Base-by-base conservation (phyloP, 2,888 invertebrate species). In the Nemapogon koenigi region DNA sequence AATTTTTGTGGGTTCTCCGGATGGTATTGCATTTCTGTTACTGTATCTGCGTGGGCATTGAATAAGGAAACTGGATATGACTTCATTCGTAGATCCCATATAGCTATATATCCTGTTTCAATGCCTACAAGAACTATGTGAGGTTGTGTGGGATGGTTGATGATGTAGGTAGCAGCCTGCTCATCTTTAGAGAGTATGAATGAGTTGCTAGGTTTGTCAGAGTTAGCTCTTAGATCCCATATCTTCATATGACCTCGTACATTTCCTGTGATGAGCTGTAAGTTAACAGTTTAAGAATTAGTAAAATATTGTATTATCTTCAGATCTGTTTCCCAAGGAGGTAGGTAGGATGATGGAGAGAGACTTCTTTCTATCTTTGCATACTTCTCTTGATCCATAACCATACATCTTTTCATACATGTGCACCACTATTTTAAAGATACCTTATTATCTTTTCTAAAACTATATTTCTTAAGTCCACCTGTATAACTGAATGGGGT, bases 61-160 rank as follows among this genome's bases (percentile, higher is more conserved):
- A 95, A 72, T 45, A 91, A 81, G 0, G 92, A 90, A 8, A 91
- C 86, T 0, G 95, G 94, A 57, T 86, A 91, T 2, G 86, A 85
- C 41, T 91, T 89, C 52, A 92, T 88, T 16, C 95, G 81, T 45
- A 96, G 70, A 66, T 96, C 96, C 94, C 95, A 96, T 2, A 94
- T 86, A 0, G 92, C 91, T 17, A 96, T 65, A 1, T 90, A 84
- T 1, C 95, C 95, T 46, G 93, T 91, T 52, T 93, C 91, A 42
- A 89, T 89, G 18, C 95, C 96, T 1, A 92, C 91, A 0, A 94
- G 62, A 4, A 86, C 66, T 41, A 95, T 85, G 58, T 96, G 94
- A 1, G 89, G 85, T 54, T 96, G 94, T 8, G 91, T 91, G 0
- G 95, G 95, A 66, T 96, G 94, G 49, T 85, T 86, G 13, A 87